These are phyloP conservation scores for Mesembrinibis cayennensis DNA, from an alignment of 2,113 vertebrate genomes.

Conservation along the genomic window DNA sequence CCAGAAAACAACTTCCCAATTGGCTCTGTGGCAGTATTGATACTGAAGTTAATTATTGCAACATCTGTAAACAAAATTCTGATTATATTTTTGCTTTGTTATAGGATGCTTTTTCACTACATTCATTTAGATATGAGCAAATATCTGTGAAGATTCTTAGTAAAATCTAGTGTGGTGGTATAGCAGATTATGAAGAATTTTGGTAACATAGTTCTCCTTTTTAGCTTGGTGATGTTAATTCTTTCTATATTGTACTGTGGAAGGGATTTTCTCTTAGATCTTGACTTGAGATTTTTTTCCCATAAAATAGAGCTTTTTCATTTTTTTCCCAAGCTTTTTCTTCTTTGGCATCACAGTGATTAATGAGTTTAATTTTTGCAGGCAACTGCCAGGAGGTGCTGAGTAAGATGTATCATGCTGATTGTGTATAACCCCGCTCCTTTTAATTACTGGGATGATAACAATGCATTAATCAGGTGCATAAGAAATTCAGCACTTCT, in stretches of 20 bases:
- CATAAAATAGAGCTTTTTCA: slow-evolving; percentile 33
- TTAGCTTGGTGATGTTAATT: neutral
- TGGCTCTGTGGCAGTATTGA: neutral
- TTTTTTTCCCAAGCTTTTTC: slow-evolving; percentile 47
- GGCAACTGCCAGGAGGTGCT: slow-evolving; percentile 73
- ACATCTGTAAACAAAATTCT: neutral
- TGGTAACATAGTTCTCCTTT: neutral
- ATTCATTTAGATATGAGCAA: neutral
- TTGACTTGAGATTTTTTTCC: slow-evolving; percentile 12
- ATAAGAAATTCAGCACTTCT: slow-evolving; percentile 43
- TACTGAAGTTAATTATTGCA: neutral
- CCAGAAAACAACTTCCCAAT: neutral
- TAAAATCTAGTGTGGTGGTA: neutral
- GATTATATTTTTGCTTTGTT: neutral
- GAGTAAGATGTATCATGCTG: slow-evolving; percentile 72
- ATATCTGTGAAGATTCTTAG: neutral
- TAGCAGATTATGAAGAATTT: neutral
- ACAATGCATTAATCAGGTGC: slow-evolving; percentile 67
- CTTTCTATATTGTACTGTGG: neutral
- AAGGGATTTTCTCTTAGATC: neutral
- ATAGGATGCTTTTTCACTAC: neutral
- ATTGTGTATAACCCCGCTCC: slow-evolving; percentile 57
- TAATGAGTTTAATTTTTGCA: slow-evolving; percentile 78
- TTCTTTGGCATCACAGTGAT: slow-evolving; percentile 70
- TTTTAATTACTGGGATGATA: slow-evolving; percentile 75